These are phyloP conservation scores for Emydura subglobosa DNA, from an alignment of 2,113 vertebrate species.

Conservation along the genomic window DNA sequence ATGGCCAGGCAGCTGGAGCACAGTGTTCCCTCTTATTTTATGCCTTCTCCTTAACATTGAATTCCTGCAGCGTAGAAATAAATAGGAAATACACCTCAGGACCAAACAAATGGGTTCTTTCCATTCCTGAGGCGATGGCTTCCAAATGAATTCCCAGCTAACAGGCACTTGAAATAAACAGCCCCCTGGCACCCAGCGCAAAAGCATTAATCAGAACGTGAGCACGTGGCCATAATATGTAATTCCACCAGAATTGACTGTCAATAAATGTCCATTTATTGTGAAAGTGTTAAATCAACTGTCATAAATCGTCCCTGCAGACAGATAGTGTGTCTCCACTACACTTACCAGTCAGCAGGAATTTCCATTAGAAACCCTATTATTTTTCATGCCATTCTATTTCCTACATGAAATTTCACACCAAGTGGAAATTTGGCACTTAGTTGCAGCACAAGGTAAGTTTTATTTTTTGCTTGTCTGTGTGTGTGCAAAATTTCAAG, in stretches of 20 bases:
- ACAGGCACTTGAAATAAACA: not conserved
- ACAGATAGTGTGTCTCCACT: constrained; percentile 23
- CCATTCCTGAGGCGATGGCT: not conserved
- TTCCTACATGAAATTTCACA: constrained; percentile 35
- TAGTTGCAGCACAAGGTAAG: constrained; percentile 14
- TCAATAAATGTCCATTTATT: constrained; percentile 58
- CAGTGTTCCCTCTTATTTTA: not conserved
- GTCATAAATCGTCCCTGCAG: constrained; percentile 28
- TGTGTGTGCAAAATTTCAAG: constrained; percentile 26
- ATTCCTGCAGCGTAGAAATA: not conserved
- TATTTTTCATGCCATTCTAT: constrained; percentile 21
- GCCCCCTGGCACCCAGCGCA: not conserved
- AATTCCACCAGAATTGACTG: constrained; percentile 38
- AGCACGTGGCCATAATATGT: not conserved
- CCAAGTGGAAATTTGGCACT: constrained; percentile 16
- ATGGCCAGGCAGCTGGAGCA: not conserved
- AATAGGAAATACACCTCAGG: not conserved
- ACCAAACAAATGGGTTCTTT: rapidly evolving
- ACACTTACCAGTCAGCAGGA: constrained; percentile 21
- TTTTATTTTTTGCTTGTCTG: constrained; percentile 21
- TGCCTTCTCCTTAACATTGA: rapidly evolving
- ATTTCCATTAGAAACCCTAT: constrained; percentile 46
- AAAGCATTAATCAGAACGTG: not conserved
- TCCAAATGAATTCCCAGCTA: not conserved
- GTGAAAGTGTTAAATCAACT: constrained; percentile 50